phyloP scores from a whole-genome alignment of 2,888 invertebrate genomes.

The Chrysolina americana region DNA sequence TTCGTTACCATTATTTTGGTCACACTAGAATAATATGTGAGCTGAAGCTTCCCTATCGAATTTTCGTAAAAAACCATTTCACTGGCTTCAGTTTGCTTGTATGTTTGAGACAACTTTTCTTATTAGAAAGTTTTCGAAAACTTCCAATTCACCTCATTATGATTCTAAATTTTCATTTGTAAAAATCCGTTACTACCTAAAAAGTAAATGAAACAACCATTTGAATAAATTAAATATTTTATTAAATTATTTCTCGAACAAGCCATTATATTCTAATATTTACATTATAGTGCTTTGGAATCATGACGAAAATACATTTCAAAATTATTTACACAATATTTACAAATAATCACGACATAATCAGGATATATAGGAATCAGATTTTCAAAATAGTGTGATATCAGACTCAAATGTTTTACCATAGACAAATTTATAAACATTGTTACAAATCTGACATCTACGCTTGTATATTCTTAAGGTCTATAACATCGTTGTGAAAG shows the following conservation, averaged over 20 bases:
- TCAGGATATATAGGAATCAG: constrained; percentile 45
- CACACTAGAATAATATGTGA: too few species aligned
- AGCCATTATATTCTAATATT: constrained; percentile 64
- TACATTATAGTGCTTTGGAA: constrained; percentile 68
- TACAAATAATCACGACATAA: constrained; percentile 62
- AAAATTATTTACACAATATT: constrained; percentile 55
- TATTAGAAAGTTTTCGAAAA: too few species aligned
- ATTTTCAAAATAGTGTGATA: constrained; percentile 47
- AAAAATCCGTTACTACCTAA: neutral
- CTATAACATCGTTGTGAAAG: constrained; percentile 62
- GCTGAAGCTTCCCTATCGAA: too few species aligned
- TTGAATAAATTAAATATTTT: constrained; percentile 64
- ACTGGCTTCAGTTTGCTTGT: too few species aligned
- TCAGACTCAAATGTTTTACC: constrained; percentile 20
- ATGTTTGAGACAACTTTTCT: too few species aligned
- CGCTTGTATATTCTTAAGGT: constrained; percentile 48
- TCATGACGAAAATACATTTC: constrained; percentile 68
- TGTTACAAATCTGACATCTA: constrained; percentile 5
- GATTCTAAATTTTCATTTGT: too few species aligned
- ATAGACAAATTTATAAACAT: neutral
- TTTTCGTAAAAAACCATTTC: too few species aligned
- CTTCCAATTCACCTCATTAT: too few species aligned
- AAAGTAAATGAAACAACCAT: constrained; percentile 23
- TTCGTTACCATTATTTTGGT: too few species aligned
- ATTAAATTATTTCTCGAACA: constrained; percentile 65